Conservation (phyloP, 2,888 invertebrate genomes). For the Caenorhabditis uteleia region DNA sequence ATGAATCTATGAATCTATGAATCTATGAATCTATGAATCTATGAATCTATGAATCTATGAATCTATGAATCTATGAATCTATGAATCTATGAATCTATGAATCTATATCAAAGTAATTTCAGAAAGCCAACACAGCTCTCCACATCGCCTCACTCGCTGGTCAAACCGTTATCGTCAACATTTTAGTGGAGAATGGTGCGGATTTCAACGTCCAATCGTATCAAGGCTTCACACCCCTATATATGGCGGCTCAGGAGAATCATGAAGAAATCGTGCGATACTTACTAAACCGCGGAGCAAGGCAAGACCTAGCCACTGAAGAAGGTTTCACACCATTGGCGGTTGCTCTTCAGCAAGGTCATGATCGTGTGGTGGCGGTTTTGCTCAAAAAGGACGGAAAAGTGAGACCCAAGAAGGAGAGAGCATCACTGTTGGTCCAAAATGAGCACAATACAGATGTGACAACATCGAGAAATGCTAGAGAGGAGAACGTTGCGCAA, state of each 20-base stretch:
- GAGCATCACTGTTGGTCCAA: slow-evolving; percentile 91
- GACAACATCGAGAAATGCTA: slow-evolving; percentile 96
- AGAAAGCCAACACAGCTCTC: slow-evolving; percentile 96
- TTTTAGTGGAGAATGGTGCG: slow-evolving; percentile 90
- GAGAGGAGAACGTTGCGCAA: slow-evolving; percentile 93
- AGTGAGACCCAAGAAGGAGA: slow-evolving; percentile 94
- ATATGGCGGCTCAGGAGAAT: slow-evolving; percentile 99
- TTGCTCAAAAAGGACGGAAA: slow-evolving; percentile 97
- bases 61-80: too few species aligned
- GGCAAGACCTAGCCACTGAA: slow-evolving; percentile 97
- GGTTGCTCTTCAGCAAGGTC: slow-evolving; percentile 96
- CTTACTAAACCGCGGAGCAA: slow-evolving; percentile 90
- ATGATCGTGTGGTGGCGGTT: slow-evolving; percentile 96
- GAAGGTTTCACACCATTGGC: slow-evolving; percentile 99
- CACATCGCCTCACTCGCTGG: slow-evolving; percentile 98
- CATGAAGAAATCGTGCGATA: slow-evolving; percentile 94
- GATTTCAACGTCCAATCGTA: slow-evolving; percentile 90
- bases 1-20: too few species aligned
- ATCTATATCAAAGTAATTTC: slow-evolving; percentile 26
- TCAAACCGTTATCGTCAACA: slow-evolving; percentile 85
- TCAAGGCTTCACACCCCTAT: slow-evolving; percentile 97
- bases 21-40: too few species aligned
- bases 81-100: neutral
- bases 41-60: too few species aligned
- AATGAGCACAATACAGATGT: slow-evolving; percentile 98